These are phyloP conservation scores for Palythoa grandis DNA, from an alignment of 92 coral and sea anemone genomes.

Conservation along the genomic window DNA sequence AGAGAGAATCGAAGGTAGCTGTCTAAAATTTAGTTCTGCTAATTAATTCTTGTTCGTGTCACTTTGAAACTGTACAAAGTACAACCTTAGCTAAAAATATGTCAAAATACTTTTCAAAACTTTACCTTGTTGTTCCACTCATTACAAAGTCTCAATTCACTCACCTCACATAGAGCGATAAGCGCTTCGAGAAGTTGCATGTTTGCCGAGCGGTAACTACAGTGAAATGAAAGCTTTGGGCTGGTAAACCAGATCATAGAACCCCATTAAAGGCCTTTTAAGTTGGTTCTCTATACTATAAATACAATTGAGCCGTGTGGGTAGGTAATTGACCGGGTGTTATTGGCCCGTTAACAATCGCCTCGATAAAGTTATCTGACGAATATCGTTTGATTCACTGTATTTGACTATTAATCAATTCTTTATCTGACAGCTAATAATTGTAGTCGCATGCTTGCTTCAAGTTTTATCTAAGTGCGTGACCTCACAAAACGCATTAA, in stretches of 20 bases:
- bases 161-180: slow-evolving; percentile 38
- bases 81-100: neutral
- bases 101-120: neutral
- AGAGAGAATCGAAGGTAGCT: no score
- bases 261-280: slow-evolving; percentile 6
- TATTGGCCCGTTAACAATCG: slow-evolving; percentile 36
- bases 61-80: no score
- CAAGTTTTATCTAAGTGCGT: slow-evolving; percentile 3
- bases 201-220: slow-evolving; percentile 13
- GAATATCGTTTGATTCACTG: slow-evolving; percentile 5
- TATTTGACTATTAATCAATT: slow-evolving; percentile 25
- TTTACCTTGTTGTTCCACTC: no score
- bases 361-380: slow-evolving; percentile 6
- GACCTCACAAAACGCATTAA: slow-evolving; percentile 22
- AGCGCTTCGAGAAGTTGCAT: slow-evolving; percentile 37
- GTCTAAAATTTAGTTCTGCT: no score
- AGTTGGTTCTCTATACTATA: slow-evolving; percentile 18
- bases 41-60: no score
- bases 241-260: slow-evolving; percentile 23
- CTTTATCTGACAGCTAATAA: neutral
- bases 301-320: slow-evolving; percentile 24
- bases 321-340: neutral
- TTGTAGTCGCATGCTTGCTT: neutral
- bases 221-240: slow-evolving; percentile 20
- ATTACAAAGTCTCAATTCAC: neutral